Conservation (phyloP, 2,888 invertebrate genomes). For the Ditylenchus weischeri region DNA sequence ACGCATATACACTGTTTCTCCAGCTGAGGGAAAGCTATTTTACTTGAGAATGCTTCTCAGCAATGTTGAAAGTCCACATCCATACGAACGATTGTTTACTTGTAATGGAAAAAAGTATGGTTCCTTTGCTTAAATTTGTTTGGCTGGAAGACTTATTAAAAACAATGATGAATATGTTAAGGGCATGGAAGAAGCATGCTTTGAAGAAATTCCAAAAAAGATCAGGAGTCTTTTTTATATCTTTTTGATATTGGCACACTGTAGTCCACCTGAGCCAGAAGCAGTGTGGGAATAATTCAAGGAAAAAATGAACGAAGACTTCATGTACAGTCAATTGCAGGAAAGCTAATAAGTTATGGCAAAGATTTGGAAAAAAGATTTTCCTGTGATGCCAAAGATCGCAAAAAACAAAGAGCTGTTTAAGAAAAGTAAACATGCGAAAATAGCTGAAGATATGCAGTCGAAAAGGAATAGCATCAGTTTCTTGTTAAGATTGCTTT, state of each 20-base stretch:
- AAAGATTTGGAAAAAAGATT: background rate
- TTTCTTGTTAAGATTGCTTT: too few species aligned
- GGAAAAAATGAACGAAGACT: background rate
- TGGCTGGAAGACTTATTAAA: too few species aligned
- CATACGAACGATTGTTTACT: too few species aligned
- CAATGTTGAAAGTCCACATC: background rate
- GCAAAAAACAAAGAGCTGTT: background rate
- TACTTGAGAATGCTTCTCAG: background rate
- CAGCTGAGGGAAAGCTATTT: background rate
- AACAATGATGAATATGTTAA: too few species aligned
- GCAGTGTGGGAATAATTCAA: background rate
- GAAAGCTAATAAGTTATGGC: background rate
- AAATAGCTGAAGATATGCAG: constrained; percentile 8
- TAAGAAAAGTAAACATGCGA: background rate
- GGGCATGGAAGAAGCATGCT: too few species aligned
- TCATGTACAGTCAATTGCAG: background rate
- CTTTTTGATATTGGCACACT: background rate
- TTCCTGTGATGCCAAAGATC: background rate
- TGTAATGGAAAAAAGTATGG: too few species aligned
- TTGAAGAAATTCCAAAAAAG: too few species aligned
- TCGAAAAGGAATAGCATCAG: background rate
- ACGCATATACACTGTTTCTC: background rate
- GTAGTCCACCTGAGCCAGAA: background rate
- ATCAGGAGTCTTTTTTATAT: background rate
- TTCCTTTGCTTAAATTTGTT: too few species aligned